A percentile compares a stretch with the other conserved stretches of the same genome.
These are phyloP conservation scores for Autographa pulchrina DNA, from an alignment of 2,888 invertebrate species.

Conservation along the genomic window DNA sequence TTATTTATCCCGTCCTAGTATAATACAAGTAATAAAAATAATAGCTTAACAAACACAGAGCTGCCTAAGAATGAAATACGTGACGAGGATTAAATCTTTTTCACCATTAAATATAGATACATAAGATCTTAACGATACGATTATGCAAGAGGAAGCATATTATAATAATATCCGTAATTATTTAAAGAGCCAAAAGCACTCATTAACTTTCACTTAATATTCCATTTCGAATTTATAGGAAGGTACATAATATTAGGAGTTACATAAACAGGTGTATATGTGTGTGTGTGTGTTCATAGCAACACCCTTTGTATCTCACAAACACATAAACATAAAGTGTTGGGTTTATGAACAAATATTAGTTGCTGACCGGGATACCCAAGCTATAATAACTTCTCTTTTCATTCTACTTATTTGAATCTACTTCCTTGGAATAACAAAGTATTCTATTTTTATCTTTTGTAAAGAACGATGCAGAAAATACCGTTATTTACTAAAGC, in stretches of 20 bases:
- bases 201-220: neutral
- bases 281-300: slow-evolving; percentile 12
- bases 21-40: too few species aligned
- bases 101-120: too few species aligned
- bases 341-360: slow-evolving; percentile 29
- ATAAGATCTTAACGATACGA: neutral
- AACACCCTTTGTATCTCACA: slow-evolving; percentile 14
- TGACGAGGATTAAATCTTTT: too few species aligned
- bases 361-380: slow-evolving; percentile 12
- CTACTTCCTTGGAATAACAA: slow-evolving; percentile 28
- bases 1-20: too few species aligned
- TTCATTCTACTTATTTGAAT: slow-evolving; percentile 7
- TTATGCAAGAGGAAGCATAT: neutral
- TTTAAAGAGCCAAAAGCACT: neutral
- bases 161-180: neutral
- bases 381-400: slow-evolving; percentile 33
- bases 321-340: slow-evolving; percentile 32
- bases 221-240: neutral
- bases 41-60: too few species aligned
- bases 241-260: slow-evolving; percentile 11
- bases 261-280: neutral
- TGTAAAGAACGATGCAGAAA: neutral
- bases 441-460: neutral
- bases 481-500: neutral
- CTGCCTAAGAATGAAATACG: too few species aligned